phyloP scores from a whole-genome alignment of 1,140 invertebrate genomes.

The Drosophila ambigua region DNA sequence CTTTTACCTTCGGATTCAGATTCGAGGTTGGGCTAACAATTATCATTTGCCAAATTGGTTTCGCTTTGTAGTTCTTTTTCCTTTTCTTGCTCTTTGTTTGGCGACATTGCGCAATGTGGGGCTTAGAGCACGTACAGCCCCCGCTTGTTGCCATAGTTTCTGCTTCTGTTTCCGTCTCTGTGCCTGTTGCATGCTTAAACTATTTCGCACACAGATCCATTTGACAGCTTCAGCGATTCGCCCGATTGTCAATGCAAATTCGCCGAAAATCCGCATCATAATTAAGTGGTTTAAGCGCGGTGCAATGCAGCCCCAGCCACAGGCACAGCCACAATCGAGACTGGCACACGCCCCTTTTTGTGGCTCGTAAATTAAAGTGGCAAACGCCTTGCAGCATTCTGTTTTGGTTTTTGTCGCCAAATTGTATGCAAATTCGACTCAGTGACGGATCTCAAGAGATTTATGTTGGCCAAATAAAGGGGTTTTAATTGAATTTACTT shows the following conservation, averaged over 20 bases:
- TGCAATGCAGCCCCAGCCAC: constrained; percentile 22
- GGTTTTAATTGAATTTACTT: constrained; percentile 54
- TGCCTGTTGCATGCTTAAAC: constrained; percentile 31
- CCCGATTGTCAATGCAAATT: constrained; percentile 63
- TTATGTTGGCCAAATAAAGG: constrained; percentile 51
- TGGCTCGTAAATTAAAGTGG: constrained; percentile 65
- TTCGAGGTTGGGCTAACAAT: constrained; percentile 43
- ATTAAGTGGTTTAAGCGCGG: constrained; percentile 63
- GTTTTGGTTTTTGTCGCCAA: constrained; percentile 60
- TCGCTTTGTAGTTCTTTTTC: constrained; percentile 40
- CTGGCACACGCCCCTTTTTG: constrained; percentile 54
- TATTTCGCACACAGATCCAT: constrained; percentile 47
- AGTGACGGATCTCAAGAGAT: constrained; percentile 50
- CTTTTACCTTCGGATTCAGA: constrained; percentile 35
- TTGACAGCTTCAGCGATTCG: constrained; percentile 66
- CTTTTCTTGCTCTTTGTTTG: background rate
- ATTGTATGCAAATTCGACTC: constrained; percentile 69
- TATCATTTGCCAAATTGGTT: constrained; percentile 49
- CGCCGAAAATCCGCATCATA: constrained; percentile 58
- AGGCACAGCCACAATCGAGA: constrained; percentile 9
- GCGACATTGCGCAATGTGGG: constrained; percentile 56
- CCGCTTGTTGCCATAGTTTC: constrained; percentile 14
- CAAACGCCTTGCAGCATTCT: constrained; percentile 29
- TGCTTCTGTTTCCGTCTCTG: constrained; percentile 30
- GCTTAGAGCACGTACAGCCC: constrained; percentile 40